Conservation (phyloP, 2,888 invertebrate species). For the Lycia hirtaria region DNA sequence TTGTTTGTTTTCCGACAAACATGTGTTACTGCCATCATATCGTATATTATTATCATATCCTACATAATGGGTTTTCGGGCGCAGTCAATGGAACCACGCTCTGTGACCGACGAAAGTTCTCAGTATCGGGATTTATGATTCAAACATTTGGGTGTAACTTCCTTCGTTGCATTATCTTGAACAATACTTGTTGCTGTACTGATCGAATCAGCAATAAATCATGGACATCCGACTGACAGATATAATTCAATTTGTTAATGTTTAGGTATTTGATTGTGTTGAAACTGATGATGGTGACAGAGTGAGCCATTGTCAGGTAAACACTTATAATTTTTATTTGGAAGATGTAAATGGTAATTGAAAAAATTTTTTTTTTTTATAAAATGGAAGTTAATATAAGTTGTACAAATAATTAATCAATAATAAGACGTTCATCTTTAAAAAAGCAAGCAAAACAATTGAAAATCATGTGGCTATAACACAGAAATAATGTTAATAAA, state of each 20-base stretch:
- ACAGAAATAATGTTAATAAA: background rate
- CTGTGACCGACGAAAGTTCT: slow-evolving; percentile 76
- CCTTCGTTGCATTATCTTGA: slow-evolving; percentile 55
- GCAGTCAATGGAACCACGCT: slow-evolving; percentile 74
- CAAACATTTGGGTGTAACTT: slow-evolving; percentile 72
- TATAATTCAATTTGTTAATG: slow-evolving; percentile 7
- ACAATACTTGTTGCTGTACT: slow-evolving; percentile 31
- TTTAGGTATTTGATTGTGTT: slow-evolving; percentile 7
- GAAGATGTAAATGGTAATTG: background rate
- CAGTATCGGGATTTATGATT: slow-evolving; percentile 67
- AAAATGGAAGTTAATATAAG: no score
- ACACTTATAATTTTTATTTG: background rate
- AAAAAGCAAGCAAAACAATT: background rate
- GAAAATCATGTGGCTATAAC: background rate
- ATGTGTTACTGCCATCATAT: slow-evolving; percentile 27
- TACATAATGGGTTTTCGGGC: slow-evolving; percentile 79
- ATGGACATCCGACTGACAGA: slow-evolving; percentile 16
- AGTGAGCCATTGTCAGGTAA: background rate
- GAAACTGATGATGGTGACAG: slow-evolving; percentile 3
- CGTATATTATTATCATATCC: slow-evolving; percentile 64
- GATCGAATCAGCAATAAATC: slow-evolving; percentile 28
- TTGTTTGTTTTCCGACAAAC: background rate
- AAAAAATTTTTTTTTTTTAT: no score
- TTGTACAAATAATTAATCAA: no score
- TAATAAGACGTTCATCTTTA: no score